Evolutionary conservation across 2,113 vertebrate species (phyloP).

Genomic region (Burhinus bistriatus): DNA sequence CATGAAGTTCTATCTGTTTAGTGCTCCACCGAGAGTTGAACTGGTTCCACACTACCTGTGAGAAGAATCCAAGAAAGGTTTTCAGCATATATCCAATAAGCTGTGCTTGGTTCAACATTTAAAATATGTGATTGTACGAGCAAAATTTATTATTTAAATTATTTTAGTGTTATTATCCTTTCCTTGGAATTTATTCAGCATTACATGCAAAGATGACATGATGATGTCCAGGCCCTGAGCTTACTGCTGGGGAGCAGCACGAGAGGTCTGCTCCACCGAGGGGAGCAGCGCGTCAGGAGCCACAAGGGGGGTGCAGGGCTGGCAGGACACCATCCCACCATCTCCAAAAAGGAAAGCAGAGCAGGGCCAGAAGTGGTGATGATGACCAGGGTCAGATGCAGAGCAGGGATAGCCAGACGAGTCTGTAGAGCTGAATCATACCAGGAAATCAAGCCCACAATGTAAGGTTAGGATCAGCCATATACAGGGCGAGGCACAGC

Average conservation of each 20-base stretch:
- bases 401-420: neutral
- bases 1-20: neutral
- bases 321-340: neutral
- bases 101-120: neutral
- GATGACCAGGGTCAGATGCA: neutral
- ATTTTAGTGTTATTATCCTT: neutral
- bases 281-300: rapidly evolving
- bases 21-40: neutral
- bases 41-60: neutral
- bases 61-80: neutral
- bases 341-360: neutral
- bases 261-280: rapidly evolving
- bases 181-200: neutral
- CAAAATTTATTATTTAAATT: neutral
- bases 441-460: neutral
- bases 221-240: neutral
- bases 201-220: neutral
- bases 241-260: neutral
- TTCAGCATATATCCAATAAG: neutral
- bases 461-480: neutral
- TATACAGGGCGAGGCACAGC: neutral
- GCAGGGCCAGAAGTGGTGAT: neutral
- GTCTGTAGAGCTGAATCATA: neutral
- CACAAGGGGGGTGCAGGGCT: neutral
- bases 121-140: neutral